phyloP scores from a whole-genome alignment of 2,888 invertebrate genomes.

The Chromoteleia sp. region DNA sequence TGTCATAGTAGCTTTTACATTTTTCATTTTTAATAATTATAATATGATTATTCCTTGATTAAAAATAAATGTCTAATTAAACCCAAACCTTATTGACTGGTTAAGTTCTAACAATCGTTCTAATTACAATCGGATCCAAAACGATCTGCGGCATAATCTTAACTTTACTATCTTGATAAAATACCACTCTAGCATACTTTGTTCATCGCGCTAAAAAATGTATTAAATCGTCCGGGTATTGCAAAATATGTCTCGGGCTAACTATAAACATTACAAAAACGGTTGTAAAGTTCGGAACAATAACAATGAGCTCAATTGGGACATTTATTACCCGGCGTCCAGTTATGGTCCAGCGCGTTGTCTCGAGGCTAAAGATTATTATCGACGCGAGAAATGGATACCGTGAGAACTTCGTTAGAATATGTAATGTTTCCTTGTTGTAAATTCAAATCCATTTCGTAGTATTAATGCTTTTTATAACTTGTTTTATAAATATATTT shows the following conservation, averaged over 20 bases:
- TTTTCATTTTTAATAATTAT: no score
- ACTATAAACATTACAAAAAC: conserved; percentile 23
- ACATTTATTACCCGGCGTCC: conserved; percentile 36
- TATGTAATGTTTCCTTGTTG: conserved; percentile 27
- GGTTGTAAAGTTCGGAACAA: conserved; percentile 37
- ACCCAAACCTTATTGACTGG: no score
- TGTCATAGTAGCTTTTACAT: no score
- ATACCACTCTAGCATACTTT: no score
- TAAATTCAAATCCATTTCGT: neutral
- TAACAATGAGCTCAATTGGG: conserved; percentile 27
- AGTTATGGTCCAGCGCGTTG: conserved; percentile 57
- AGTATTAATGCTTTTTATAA: neutral
- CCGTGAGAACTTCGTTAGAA: conserved; percentile 54
- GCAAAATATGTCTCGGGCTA: neutral
- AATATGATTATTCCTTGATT: no score
- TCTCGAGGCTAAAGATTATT: conserved; percentile 57
- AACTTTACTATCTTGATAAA: neutral
- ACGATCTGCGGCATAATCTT: neutral
- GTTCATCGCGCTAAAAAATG: neutral
- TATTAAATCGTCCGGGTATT: neutral
- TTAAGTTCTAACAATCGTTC: neutral
- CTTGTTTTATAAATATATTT: neutral
- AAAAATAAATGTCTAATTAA: no score
- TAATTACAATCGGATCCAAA: neutral
- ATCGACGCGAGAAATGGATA: conserved; percentile 55